A percentile compares a stretch with the other conserved stretches of the same genome.
phyloP scores from a whole-genome alignment of 2,113 vertebrate genomes.

The Polypterus bichir region DNA sequence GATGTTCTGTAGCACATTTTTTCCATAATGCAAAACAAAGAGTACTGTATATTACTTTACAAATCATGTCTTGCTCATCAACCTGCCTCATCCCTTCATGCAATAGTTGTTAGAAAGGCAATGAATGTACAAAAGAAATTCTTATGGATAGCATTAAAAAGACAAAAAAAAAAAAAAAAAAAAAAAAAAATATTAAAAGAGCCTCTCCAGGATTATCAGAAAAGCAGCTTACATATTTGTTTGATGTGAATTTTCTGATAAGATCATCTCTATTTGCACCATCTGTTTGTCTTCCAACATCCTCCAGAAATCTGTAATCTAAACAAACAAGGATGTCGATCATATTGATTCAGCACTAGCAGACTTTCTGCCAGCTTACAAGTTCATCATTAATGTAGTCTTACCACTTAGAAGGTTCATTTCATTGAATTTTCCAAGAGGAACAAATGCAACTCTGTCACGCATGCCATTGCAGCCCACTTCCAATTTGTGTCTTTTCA shows the following conservation, averaged over 20 bases:
- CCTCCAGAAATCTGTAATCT: conserved; percentile 95
- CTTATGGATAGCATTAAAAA: neutral
- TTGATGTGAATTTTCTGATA: conserved; percentile 34
- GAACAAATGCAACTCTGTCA: conserved; percentile 72
- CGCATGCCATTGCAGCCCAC: conserved; percentile 70
- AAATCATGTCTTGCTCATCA: too few species aligned
- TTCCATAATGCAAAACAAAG: too few species aligned
- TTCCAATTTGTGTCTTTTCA: conserved; percentile 76
- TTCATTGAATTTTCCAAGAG: conserved; percentile 70
- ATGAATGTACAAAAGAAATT: neutral
- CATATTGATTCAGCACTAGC: neutral
- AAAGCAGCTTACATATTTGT: conserved; percentile 42
- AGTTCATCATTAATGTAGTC: conserved; percentile 2
- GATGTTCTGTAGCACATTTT: neutral
- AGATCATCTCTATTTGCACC: conserved; percentile 59
- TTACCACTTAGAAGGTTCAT: conserved; percentile 81
- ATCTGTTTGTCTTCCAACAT: conserved; percentile 71
- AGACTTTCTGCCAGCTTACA: neutral
- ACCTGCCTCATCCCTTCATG: too few species aligned
- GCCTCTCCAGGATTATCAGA: neutral
- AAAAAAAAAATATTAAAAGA: too few species aligned
- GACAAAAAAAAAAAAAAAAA: neutral
- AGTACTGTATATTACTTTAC: too few species aligned
- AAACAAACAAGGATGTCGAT: conserved; percentile 17
- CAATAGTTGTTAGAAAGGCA: too few species aligned